These are phyloP conservation scores for Mactromeris polynyma DNA, from an alignment of 2,888 invertebrate genomes.

Conservation along the genomic window DNA sequence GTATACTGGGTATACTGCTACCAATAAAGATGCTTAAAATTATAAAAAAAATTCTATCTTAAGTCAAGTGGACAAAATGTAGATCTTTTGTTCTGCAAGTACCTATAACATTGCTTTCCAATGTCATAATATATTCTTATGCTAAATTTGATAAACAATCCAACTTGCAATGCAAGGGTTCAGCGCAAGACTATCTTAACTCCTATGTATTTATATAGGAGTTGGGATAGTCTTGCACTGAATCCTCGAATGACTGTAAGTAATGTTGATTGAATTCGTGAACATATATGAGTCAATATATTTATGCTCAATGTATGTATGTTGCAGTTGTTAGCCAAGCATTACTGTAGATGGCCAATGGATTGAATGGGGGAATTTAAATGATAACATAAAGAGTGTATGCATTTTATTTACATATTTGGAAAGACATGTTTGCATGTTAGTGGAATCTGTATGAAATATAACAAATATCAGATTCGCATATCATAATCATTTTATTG, in stretches of 20 bases:
- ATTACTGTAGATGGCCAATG: not conserved
- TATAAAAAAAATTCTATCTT: not conserved
- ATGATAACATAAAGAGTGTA: not conserved
- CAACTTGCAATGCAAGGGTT: no score
- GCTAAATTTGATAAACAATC: not conserved
- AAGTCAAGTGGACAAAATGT: not conserved
- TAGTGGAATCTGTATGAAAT: no score
- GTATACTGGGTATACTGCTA: no score
- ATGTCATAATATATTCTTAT: slow-evolving; percentile 2
- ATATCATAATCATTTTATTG: no score
- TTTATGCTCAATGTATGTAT: slow-evolving; percentile 13
- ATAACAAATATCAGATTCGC: no score
- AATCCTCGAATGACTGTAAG: not conserved
- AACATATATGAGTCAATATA: not conserved
- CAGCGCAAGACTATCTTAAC: no score
- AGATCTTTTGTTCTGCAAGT: not conserved
- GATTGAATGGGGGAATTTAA: not conserved
- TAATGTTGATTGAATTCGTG: not conserved
- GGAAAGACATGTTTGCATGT: no score
- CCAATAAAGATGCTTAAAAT: not conserved
- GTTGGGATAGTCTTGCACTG: no score
- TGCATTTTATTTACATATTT: no score
- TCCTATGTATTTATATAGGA: no score
- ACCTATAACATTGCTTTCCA: not conserved
- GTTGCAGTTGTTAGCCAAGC: not conserved